Base-by-base conservation (phyloP, 2,888 invertebrate species). In the Drosophila nigritarsus region DNA sequence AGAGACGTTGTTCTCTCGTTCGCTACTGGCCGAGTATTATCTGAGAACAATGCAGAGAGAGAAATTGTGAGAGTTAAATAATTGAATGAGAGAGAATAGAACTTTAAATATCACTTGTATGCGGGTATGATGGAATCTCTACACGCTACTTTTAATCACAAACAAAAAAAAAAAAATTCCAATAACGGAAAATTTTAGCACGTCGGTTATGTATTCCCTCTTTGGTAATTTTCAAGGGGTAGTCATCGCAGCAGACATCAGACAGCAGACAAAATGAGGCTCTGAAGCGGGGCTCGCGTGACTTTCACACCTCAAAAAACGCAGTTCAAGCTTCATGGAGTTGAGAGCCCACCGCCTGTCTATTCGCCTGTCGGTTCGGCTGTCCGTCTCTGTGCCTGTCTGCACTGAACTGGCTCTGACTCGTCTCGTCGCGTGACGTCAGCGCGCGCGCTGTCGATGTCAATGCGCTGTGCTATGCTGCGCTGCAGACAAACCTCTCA, bases 291-390 rank as follows among this genome's bases (percentile, higher is more conserved):
- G 36, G 51, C 78, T 84, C 74, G 87, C 87, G 87, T 84, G 86
- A 87, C 87, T 87, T 70, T 75, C 85, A 85, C 89, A 89, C 89
- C 88, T 84, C 76, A 69, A n/a, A 77, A 77, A 84, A 59, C 73
- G 62, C 78, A 65, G 62, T 56, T 72, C 61, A 73, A 76, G 75
- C 75, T 73, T 60, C 67, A 73, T 72, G 64, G 55, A 72, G 69
- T 65, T 82, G 67, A 66, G 63, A 65, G 62, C 56, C 53, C 45
- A 20, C 7, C 36, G 56, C 36, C 58, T 36, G 66, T 61, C 71
- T 18, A 34, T 34, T 15, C 27, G 29, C 5, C 64, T 30, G 7
- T 45, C 51, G 15, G 15, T 36, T 30, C 34, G 11, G 30, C 50
- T n/a, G 27, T 34, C 54, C 36, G 9, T 29, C 24, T 18, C 61